Base-by-base conservation (phyloP, 2,888 invertebrate species). In the Cantharis flavilabris region DNA sequence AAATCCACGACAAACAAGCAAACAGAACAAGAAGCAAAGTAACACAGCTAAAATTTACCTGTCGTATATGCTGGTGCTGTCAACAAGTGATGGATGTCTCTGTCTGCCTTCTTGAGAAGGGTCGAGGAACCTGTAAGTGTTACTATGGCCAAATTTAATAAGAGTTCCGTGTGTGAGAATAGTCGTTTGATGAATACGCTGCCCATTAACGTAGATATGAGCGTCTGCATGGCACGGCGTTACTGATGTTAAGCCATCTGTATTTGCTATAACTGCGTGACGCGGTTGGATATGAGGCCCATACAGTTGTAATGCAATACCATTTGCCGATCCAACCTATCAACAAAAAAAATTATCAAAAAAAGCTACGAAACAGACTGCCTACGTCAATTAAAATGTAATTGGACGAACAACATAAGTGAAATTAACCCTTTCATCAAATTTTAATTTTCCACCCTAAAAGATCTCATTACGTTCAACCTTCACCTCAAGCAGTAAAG, bases 151-250 rank as follows among this genome's bases (percentile, higher is more conserved):
- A 88, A 96, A 96, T 90, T 95, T 96, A 76, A 96, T 93, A 81
- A 96, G 91, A 83, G 94, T 94, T 79, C 96, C 96, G 89, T 96
- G 95, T 93, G 94, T 90, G 76, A 99, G 90, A 83, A 97, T 95
- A 71, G 98, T 97, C 30, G 98, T 96, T 88, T 98, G 98, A 86
- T 94, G 93, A 85, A 98, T 95, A 82, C 97, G 92, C 86, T 97
- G 96, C 70, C 96, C 96, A 89, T 99, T 98, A 81, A 99, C 96
- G 88, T 96, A 97, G 30, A 97, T 97, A 86, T 97, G 95, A 11
- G 98, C 97, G 88, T 98, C 97, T 26, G 96, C 91, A 86, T 96
- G 96, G 84, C 97, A 93, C 9, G 99, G 98, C 28, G 98, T 98
- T 65, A 98, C 93, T 3, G 96, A 95, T 82, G 97, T 98, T 78